Evolutionary conservation across 2,113 vertebrate genomes (phyloP).

Genomic region (Oceanites oceanicus): DNA sequence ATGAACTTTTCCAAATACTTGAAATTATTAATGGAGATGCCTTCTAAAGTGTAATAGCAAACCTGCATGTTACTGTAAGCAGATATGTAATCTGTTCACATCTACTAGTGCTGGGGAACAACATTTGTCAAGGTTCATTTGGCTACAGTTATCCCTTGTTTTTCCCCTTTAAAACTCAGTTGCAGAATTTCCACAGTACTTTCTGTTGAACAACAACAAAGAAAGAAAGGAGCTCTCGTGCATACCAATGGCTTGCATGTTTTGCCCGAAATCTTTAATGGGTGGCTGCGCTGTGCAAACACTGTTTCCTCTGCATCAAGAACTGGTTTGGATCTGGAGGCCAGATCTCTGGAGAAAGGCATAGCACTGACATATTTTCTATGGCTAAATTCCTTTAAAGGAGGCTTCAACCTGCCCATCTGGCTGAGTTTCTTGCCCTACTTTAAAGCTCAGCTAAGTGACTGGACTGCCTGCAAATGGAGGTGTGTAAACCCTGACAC

Average conservation of each 20-base stretch:
- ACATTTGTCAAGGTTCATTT: conserved; percentile 33
- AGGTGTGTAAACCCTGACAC: neutral
- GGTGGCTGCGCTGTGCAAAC: fast-evolving
- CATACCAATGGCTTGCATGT: neutral
- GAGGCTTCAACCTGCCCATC: neutral
- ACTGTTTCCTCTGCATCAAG: neutral
- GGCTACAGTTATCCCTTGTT: neutral
- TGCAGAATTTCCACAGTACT: conserved; percentile 1
- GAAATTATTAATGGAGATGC: conserved; percentile 1
- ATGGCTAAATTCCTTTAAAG: neutral
- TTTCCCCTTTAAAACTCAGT: neutral
- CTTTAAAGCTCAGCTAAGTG: neutral
- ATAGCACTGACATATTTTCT: neutral
- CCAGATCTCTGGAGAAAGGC: neutral
- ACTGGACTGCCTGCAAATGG: neutral
- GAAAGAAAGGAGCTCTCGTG: neutral
- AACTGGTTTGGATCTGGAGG: neutral
- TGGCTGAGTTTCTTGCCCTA: neutral
- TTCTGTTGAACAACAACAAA: conserved; percentile 14
- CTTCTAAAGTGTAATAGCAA: conserved; percentile 16
- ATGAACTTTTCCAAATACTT: conserved; percentile 7
- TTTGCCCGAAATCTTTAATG: neutral
- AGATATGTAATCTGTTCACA: neutral
- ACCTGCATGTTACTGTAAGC: neutral
- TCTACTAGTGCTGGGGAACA: neutral